phyloP scores from a whole-genome alignment of 2,113 vertebrate genomes.

The Cygnus buccinator region DNA sequence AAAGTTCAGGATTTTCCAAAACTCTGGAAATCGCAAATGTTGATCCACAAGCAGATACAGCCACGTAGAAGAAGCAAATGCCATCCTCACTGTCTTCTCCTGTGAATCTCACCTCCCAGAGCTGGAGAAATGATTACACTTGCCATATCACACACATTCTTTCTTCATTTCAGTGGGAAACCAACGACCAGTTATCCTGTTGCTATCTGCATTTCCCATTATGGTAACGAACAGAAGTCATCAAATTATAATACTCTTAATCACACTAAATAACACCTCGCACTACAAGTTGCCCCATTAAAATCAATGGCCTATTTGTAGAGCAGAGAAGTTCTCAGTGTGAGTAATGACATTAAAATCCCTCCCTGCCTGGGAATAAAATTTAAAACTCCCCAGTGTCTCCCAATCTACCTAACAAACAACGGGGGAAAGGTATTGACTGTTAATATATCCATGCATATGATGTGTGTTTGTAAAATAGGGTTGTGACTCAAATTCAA shows the following conservation, averaged over 20 bases:
- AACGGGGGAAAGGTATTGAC: slow-evolving; percentile 6
- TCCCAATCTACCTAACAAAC: slow-evolving; percentile 12
- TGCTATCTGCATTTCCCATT: background rate
- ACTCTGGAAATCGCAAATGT: background rate
- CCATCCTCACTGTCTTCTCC: background rate
- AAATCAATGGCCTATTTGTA: slow-evolving; percentile 20
- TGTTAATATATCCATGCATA: background rate
- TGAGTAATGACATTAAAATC: slow-evolving; percentile 35
- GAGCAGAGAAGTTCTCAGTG: background rate
- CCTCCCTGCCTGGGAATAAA: slow-evolving; percentile 22
- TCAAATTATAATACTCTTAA: slow-evolving; percentile 34
- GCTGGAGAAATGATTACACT: background rate
- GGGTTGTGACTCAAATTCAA: background rate
- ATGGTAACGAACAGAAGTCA: background rate
- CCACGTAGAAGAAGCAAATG: background rate
- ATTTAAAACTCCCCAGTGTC: background rate
- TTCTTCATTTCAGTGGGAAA: background rate
- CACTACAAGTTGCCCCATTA: background rate
- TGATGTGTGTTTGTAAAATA: background rate
- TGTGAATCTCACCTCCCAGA: background rate
- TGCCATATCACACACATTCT: background rate
- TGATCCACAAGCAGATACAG: background rate
- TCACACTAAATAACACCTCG: background rate
- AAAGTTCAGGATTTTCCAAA: background rate
- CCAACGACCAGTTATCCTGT: background rate